Base-by-base conservation (phyloP, 2,888 invertebrate genomes). In the Sinodicranocentrus sp. region DNA sequence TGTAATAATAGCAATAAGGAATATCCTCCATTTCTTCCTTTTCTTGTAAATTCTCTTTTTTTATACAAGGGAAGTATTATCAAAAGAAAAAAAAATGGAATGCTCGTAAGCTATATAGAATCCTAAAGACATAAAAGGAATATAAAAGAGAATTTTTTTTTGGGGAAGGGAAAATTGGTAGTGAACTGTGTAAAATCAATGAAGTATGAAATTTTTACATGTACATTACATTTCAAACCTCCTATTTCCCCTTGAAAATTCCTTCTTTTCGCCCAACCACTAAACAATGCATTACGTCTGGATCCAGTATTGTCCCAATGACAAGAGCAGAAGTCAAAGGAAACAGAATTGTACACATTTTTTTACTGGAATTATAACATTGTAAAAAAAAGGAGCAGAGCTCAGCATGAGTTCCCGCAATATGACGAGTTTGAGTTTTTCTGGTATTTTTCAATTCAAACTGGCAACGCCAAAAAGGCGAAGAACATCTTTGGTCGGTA, bases 131-230 rank as follows among this genome's bases (percentile, higher is more conserved):
- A 23, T 13, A 15, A 6, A 26, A n/a, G 61, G 28, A n/a, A 61
- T 17, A 61, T 26, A 3, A 48, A 48, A 19, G 8, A 10, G 25
- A 10, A 13, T 61, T 61, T 13, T 26, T 61, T 26, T 61, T 61
- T 61, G 25, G 25, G 26, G 26, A 65, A 43, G 19, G 43, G 13
- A 26, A 52, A 63, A 33, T 44, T 75, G 63, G 48, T 63, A 52
- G 75, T 75, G 75, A 75, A 75, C 75, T 75, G 75, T 75, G 75
- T 48, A 63, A 75, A 75, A 52, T 63, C 75, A 75, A 75, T 75
- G 75, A 75, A 75, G 75, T 52, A 63, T 75, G 63, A 75, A 68
- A 68, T 68, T 68, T 68, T 65, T 68, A 44, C 44, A 26, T 44
- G 48, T 48, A 5, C 68, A 48, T 68, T 48, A 48, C 68, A 48